A percentile compares a stretch with the other conserved stretches of the same genome.
These are phyloP conservation scores for Phataginus tricuspis DNA, from an alignment of 2,797 vertebrate genomes.

Conservation along the genomic window DNA sequence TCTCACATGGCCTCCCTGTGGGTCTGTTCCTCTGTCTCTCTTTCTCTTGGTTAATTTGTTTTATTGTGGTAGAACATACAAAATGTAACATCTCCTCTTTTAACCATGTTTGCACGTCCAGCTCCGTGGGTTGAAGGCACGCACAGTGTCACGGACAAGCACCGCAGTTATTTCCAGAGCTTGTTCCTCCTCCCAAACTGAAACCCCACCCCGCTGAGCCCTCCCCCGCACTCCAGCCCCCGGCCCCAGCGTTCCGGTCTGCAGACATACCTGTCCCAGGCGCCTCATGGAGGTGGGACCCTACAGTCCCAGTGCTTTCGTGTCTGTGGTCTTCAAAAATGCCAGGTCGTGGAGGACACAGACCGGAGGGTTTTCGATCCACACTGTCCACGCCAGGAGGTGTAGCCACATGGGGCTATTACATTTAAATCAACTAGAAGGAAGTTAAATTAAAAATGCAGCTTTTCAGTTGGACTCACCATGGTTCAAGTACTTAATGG, in stretches of 20 bases:
- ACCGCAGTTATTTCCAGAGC: fast-evolving
- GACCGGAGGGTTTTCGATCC: background rate
- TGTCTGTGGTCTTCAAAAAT: background rate
- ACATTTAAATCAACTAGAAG: background rate
- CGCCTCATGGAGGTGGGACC: fast-evolving
- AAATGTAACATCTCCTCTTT: fast-evolving
- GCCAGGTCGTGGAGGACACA: fast-evolving
- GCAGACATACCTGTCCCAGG: fast-evolving
- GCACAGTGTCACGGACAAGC: fast-evolving
- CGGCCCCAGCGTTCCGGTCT: fast-evolving
- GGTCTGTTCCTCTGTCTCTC: fast-evolving
- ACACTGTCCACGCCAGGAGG: fast-evolving
- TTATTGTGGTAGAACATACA: background rate
- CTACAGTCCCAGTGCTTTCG: fast-evolving
- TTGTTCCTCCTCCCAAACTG: fast-evolving
- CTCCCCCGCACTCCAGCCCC: fast-evolving
- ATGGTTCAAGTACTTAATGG: background rate
- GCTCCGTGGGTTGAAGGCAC: fast-evolving
- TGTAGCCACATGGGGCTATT: too few species aligned
- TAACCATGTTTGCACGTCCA: fast-evolving
- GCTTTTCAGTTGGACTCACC: fast-evolving
- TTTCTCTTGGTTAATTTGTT: background rate
- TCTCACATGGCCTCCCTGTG: fast-evolving
- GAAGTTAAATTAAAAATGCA: background rate
- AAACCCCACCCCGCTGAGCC: fast-evolving